These are phyloP conservation scores for Agrochola lota DNA, from an alignment of 2,888 invertebrate genomes.

Conservation along the genomic window DNA sequence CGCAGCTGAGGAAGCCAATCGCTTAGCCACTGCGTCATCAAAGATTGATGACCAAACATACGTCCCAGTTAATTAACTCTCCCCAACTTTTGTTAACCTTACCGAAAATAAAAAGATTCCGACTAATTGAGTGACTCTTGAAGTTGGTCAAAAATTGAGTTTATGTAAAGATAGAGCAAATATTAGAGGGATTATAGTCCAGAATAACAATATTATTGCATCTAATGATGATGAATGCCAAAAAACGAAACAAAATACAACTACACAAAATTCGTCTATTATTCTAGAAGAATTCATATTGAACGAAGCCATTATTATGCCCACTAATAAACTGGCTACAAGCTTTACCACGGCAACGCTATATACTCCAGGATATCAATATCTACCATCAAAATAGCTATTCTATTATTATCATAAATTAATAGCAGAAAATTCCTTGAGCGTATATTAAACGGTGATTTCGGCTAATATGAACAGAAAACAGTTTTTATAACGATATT, in stretches of 20 bases:
- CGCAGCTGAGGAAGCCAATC: no score
- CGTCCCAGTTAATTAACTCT: no score
- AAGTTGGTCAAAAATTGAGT: no score
- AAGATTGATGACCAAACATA: not conserved
- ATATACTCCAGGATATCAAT: conserved; percentile 27
- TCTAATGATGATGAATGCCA: not conserved
- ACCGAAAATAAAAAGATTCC: not conserved
- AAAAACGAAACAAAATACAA: not conserved
- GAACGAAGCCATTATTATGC: not conserved
- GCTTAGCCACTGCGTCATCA: not conserved
- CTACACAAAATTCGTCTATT: not conserved
- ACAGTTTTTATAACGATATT: conserved; percentile 52
- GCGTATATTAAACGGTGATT: conserved; percentile 53
- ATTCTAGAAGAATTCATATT: not conserved
- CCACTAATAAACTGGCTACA: not conserved
- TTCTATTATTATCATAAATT: conserved; percentile 48
- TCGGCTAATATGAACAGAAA: conserved; percentile 51
- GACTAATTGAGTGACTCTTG: not conserved
- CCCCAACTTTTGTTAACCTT: not conserved
- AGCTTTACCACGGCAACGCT: not conserved
- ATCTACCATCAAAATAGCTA: conserved; percentile 35
- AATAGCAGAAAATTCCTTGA: conserved; percentile 54
- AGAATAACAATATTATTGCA: not conserved
- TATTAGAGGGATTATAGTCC: no score
- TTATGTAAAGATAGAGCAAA: no score